phyloP scores from a whole-genome alignment of 1,140 invertebrate genomes.

The Aphis craccivora region DNA sequence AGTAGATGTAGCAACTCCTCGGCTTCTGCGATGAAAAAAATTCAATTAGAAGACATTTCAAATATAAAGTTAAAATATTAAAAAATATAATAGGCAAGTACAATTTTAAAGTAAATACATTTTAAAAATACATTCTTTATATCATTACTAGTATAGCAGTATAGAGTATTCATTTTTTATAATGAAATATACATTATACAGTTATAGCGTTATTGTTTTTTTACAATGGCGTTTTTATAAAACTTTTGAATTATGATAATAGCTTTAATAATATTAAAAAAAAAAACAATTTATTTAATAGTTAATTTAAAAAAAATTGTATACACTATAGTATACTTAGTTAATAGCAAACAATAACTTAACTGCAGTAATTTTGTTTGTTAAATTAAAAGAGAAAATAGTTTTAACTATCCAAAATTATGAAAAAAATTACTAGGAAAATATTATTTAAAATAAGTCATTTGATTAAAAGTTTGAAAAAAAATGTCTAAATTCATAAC shows the following conservation, averaged over 20 bases:
- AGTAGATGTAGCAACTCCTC: slow-evolving; percentile 60
- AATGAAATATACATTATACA: too few species aligned
- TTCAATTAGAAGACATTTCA: background rate
- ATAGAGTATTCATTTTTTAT: too few species aligned
- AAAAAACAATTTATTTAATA: background rate
- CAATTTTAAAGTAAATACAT: background rate
- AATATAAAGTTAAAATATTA: background rate
- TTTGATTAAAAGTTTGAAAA: background rate
- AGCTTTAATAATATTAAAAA: too few species aligned
- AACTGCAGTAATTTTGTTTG: too few species aligned
- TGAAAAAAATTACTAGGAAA: background rate
- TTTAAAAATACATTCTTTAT: too few species aligned
- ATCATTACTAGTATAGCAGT: too few species aligned
- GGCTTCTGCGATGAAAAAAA: slow-evolving; percentile 58
- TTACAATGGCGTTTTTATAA: too few species aligned
- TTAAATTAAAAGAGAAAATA: background rate
- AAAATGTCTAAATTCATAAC: background rate
- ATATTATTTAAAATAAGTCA: background rate
- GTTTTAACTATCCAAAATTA: background rate
- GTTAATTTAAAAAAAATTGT: background rate
- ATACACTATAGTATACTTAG: background rate
- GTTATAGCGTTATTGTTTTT: too few species aligned
- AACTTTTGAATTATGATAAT: too few species aligned
- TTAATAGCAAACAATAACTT: background rate
- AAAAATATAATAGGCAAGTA: background rate